phyloP scores from a whole-genome alignment of 2,888 invertebrate species.

The Sarcophaga rosellei region DNA sequence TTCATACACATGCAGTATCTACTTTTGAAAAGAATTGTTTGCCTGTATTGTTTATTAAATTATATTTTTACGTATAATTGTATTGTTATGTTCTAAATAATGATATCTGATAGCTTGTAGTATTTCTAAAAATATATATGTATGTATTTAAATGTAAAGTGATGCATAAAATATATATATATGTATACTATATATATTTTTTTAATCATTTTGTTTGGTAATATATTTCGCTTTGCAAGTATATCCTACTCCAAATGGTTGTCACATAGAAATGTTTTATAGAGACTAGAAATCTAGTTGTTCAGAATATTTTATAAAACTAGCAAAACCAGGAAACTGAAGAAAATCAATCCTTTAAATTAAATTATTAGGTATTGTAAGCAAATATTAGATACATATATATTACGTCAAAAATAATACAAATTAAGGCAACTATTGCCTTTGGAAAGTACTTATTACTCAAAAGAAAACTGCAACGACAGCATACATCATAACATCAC shows the following conservation, averaged over 20 bases:
- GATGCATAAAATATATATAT: constrained; percentile 36
- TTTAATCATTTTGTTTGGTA: not conserved
- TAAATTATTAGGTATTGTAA: too few relatives aligned
- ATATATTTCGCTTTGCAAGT: not conserved
- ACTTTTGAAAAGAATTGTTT: constrained; percentile 10
- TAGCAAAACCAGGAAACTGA: too few relatives aligned
- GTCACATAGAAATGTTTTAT: too few relatives aligned
- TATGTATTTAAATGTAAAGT: constrained; percentile 20
- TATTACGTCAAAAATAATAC: too few relatives aligned
- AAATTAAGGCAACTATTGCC: too few relatives aligned
- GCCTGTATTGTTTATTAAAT: not conserved
- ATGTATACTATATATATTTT: constrained; percentile 5
- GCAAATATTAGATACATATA: too few relatives aligned
- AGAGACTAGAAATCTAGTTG: not conserved
- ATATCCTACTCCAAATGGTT: not conserved
- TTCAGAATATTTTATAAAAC: too few relatives aligned
- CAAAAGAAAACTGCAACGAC: too few relatives aligned
- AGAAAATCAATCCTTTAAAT: too few relatives aligned
- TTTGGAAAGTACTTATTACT: too few relatives aligned
- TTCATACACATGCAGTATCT: not conserved
- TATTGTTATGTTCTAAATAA: constrained; percentile 2
- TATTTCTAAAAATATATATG: constrained; percentile 22
- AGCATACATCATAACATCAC: too few relatives aligned
- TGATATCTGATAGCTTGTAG: not conserved
- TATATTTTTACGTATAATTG: constrained; percentile 29